A percentile compares a stretch with the other conserved stretches of the same genome.
Conservation (phyloP, 2,797 vertebrate species). For the Enteromius fasciolatus region DNA sequence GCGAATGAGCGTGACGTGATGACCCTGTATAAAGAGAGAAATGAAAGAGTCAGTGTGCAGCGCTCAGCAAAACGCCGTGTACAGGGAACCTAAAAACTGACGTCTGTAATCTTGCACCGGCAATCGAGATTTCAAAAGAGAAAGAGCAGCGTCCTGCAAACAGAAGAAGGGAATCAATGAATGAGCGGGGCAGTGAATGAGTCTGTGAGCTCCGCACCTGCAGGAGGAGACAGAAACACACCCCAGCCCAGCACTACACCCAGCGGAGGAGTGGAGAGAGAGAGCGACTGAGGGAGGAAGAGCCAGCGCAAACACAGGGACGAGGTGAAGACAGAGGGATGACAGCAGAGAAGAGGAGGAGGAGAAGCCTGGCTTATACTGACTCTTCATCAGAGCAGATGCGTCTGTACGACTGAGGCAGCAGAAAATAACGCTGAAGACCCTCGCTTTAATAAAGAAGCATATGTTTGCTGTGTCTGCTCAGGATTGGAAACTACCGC, state of each 20-base stretch:
- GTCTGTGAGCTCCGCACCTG: not conserved
- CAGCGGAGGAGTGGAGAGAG: slow-evolving; percentile 59
- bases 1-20: not conserved
- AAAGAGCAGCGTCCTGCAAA: not conserved
- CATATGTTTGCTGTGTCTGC: not conserved
- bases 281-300: slow-evolving; percentile 31
- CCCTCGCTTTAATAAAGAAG: not conserved
- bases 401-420: not conserved
- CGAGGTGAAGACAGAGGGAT: not conserved
- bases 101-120: not conserved
- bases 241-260: slow-evolving; percentile 49
- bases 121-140: not conserved
- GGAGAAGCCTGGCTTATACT: slow-evolving; percentile 9
- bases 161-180: slow-evolving; percentile 17
- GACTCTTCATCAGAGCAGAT: not conserved
- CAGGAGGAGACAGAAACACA: slow-evolving; percentile 36
- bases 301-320: not conserved
- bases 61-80: not conserved
- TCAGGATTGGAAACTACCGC: not conserved
- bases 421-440: not conserved
- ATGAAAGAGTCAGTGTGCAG: slow-evolving; percentile 17
- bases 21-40: slow-evolving; percentile 31
- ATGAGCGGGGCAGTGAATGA: not conserved
- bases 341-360: not conserved
- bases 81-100: not conserved